Base-by-base conservation (phyloP, 2,888 invertebrate species). In the Amiota communis region DNA sequence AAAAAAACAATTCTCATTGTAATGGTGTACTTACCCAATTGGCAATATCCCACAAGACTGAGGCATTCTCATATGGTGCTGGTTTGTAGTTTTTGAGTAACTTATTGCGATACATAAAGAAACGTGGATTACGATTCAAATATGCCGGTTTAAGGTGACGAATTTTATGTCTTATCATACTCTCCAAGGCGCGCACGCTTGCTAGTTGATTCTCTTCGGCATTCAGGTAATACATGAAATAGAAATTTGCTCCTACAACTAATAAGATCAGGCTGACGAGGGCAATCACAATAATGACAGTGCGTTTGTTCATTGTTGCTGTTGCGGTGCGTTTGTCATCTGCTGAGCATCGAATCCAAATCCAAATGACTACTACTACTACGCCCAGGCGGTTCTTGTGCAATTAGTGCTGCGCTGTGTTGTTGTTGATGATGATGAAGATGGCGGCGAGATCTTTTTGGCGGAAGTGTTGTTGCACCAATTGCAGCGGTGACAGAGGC, bases 11-110 rank as follows among this genome's bases (percentile, higher is more conserved):
- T 46, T 49, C 13, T 17, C 59, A 51, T 51, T 23, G 23, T 23
- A 23, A 23, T 23, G 61, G 1, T 12, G 1, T 64, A 83, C 85
- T 86, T 76, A 90, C 90, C 89, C 88, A 89, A 79, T 89, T 89
- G 87, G 90, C 82, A 84, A 89, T 87, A 88, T 92, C 91, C 92
- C 90, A 87, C 80, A 90, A 81, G 83, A 89, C 73, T 88, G 92
- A 87, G 87, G 92, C 86, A 90, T 89, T 92, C 89, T 92, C 88
- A 74, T 89, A 89, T 0, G 85, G 67, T 2, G 85, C 79, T 23
- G 87, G 82, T 71, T 87, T 88, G 74, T 88, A 90, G 77, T 89
- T 90, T 70, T 86, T 86, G 1, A 90, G 76, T 65, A 90, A 74
- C 63, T 90, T 89, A 74, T 89, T 89, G 23, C 89, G 86, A 75